These are phyloP conservation scores for Orchesella flavescens DNA, from an alignment of 2,888 invertebrate genomes.

Conservation along the genomic window DNA sequence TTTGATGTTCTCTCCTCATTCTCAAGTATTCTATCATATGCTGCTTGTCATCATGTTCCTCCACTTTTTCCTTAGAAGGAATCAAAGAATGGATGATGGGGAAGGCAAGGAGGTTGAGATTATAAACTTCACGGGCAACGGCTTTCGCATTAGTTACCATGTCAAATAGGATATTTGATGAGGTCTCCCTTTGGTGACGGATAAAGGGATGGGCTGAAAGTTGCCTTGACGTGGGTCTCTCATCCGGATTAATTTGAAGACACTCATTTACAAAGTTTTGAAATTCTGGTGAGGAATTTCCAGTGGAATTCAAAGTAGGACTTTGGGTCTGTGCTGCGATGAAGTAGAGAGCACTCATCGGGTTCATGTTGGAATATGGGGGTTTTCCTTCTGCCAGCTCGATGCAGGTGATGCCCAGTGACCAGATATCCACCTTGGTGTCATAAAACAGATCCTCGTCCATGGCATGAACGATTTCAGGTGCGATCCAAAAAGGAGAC, in stretches of 20 bases:
- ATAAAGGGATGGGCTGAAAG: constrained; percentile 90
- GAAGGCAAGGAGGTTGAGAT: constrained; percentile 82
- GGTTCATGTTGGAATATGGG: constrained; percentile 99
- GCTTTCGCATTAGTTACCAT: constrained; percentile 95
- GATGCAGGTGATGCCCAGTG: constrained; percentile 98
- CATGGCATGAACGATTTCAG: constrained; percentile 82
- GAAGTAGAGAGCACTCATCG: constrained; percentile 99
- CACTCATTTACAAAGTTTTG: constrained; percentile 96
- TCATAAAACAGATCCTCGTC: constrained; percentile 98
- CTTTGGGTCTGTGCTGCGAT: constrained; percentile 98
- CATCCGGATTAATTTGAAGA: constrained; percentile 91
- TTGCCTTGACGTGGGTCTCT: constrained; percentile 90
- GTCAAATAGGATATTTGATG: constrained; percentile 90
- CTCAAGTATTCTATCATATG: constrained; percentile 99
- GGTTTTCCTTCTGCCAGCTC: constrained; percentile 97
- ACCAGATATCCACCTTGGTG: constrained; percentile 99
- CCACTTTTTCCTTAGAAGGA: constrained; percentile 97
- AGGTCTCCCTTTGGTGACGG: constrained; percentile 80
- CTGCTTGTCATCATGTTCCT: constrained; percentile 98
- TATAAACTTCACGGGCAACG: constrained; percentile 96
- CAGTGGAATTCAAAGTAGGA: constrained; percentile 87
- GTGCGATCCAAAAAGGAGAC: constrained; percentile 93
- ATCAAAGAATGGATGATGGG: constrained; percentile 96
- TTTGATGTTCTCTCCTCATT: constrained; percentile 97
- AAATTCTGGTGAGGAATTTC: constrained; percentile 92